A percentile compares a stretch with the other conserved stretches of the same genome.
These are phyloP conservation scores for Trisateles emortualis DNA, from an alignment of 2,888 invertebrate genomes.

Conservation along the genomic window DNA sequence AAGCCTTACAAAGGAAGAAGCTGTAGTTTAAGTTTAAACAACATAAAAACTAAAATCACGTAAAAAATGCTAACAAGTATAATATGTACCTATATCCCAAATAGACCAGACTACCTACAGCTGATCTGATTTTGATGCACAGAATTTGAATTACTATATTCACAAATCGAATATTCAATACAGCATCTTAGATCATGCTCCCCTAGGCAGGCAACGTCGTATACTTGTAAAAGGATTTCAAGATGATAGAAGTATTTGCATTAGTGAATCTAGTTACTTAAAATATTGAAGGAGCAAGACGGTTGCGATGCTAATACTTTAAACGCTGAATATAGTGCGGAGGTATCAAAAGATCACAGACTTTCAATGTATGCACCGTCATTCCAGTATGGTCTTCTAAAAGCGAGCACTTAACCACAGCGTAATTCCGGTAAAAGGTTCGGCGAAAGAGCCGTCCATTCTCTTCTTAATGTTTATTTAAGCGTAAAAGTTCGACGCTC, in stretches of 20 bases:
- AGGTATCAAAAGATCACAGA: slow-evolving; percentile 16
- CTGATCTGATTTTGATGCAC: too few relatives aligned
- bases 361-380: slow-evolving; percentile 54
- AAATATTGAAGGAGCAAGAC: not conserved
- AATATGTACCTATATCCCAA: too few relatives aligned
- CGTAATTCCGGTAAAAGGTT: slow-evolving; percentile 83
- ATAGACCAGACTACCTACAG: too few relatives aligned
- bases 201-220: too few relatives aligned
- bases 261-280: not conserved
- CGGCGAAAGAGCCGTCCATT: slow-evolving; percentile 68
- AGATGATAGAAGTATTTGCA: not conserved
- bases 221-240: not conserved
- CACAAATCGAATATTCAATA: too few relatives aligned
- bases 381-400: slow-evolving; percentile 59
- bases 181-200: too few relatives aligned
- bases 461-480: slow-evolving; percentile 82
- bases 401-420: slow-evolving; percentile 75
- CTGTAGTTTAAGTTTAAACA: too few relatives aligned
- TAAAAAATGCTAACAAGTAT: too few relatives aligned
- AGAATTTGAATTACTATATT: too few relatives aligned
- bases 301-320: not conserved
- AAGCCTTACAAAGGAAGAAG: too few relatives aligned
- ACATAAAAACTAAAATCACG: too few relatives aligned
- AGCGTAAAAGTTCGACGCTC: slow-evolving; percentile 80
- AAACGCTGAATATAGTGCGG: not conserved